These are phyloP conservation scores for Nipponia nippon DNA, from an alignment of 2,113 vertebrate species.

Conservation along the genomic window DNA sequence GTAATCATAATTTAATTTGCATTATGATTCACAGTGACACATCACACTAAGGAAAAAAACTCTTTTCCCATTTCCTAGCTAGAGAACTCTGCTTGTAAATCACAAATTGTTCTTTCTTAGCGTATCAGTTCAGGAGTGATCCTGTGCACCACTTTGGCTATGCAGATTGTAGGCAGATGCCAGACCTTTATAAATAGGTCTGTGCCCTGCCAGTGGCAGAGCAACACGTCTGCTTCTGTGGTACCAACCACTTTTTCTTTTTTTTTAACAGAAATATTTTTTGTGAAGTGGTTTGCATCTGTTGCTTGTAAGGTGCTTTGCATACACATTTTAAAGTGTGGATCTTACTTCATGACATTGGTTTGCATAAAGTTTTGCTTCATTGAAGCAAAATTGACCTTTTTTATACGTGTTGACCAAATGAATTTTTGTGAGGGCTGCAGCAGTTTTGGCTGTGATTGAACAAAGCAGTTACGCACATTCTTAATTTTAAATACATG, in stretches of 20 bases:
- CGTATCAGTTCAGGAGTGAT: background rate
- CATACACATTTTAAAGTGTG: background rate
- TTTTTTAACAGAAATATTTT: background rate
- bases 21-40: slow-evolving; percentile 1
- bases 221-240: background rate
- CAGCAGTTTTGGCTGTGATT: background rate
- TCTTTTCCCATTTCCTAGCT: background rate
- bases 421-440: background rate
- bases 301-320: background rate
- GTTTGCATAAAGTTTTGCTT: background rate
- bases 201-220: background rate
- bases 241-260: background rate
- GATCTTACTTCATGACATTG: background rate
- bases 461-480: background rate
- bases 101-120: background rate
- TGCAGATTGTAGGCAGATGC: background rate
- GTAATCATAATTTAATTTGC: slow-evolving; percentile 55
- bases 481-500: background rate
- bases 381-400: background rate
- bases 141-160: background rate
- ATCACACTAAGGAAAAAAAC: background rate
- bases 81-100: background rate
- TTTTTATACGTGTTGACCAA: background rate
- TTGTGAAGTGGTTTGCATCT: background rate
- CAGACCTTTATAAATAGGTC: background rate